Evolutionary conservation across 2,888 invertebrate species (phyloP), one percentile per base, ranked within the genome.

Genomic region (Rapana venosa): DNA sequence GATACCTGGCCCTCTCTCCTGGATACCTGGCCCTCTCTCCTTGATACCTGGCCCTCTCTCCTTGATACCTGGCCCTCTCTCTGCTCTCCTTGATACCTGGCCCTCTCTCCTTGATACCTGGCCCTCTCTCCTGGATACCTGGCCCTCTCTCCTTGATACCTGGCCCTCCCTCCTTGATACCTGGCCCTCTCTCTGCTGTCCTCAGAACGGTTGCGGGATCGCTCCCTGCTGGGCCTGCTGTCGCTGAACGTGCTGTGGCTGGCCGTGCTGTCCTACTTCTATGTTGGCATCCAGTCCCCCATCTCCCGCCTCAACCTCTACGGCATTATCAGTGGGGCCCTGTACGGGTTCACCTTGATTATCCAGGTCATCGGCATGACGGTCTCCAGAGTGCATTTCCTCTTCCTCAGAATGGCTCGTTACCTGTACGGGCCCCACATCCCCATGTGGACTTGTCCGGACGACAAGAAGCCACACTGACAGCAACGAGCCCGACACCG

Each of bases 351-450:
- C 84, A 93, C 93, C 0, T 89, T 94, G 32, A 90, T 92, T 15
- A 92, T 94, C 30, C 94, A 94, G 87, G 89, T 94, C 1, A 89
- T 94, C 5, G 94, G 94, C 1, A 91, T 94, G 90, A 93, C 93
- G 1, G 91, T 92, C 1, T 92, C 92, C 36, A 89, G 94, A 2
- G 70, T 92, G 6, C 90, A 93, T 30, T 92, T 93, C 58, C 84
- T 93, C 22, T 91, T 93, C n/a, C 87, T 90, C 58, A 90, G 90
- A 47, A 32, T 93, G 47, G 93, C 91, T 15, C 88, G 91, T 15
- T 89, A 70, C 77, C 74, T 93, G 35, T 93, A 92, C 86, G 93
- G 92, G 0, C 89, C 91, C 15, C 91, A 91, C 17, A 84, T 90
- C 17, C 92, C 93, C 13, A 90, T 92, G 87, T 94, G 94, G 93